Conservation (phyloP, 2,888 invertebrate species). For the Masnerella sp. region DNA sequence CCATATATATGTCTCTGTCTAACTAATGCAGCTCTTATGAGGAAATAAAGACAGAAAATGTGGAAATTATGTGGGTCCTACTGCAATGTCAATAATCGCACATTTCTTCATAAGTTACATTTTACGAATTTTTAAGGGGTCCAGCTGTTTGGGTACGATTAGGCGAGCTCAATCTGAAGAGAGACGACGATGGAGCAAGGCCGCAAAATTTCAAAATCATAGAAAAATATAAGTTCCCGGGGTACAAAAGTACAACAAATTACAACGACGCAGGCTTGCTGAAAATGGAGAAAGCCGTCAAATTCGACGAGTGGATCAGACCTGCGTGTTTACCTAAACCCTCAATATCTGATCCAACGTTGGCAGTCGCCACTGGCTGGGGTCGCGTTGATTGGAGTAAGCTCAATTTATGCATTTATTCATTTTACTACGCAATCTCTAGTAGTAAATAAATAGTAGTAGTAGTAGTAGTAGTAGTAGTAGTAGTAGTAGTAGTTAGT, state of each 20-base stretch:
- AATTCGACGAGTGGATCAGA: slow-evolving; percentile 75
- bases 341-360: slow-evolving; percentile 32
- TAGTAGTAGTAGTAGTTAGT: no score
- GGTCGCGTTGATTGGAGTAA: slow-evolving; percentile 74
- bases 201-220: slow-evolving; percentile 73
- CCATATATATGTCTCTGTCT: no score
- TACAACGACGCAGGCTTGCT: slow-evolving; percentile 80
- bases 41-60: no score
- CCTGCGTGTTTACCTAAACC: slow-evolving; percentile 65
- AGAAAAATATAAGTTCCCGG: slow-evolving; percentile 75
- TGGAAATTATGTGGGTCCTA: neutral
- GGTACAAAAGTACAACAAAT: slow-evolving; percentile 74
- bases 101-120: neutral
- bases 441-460: neutral
- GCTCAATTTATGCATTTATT: slow-evolving; percentile 3
- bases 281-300: slow-evolving; percentile 73
- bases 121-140: no score
- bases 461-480: no score
- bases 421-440: neutral
- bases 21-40: no score
- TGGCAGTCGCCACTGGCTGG: slow-evolving; percentile 78
- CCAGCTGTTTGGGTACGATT: slow-evolving; percentile 72
- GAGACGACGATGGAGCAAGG: slow-evolving; percentile 71
- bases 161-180: slow-evolving; percentile 77
- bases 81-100: neutral